Evolutionary conservation across 2,888 invertebrate genomes (phyloP).

Genomic region (Gari tellinella): DNA sequence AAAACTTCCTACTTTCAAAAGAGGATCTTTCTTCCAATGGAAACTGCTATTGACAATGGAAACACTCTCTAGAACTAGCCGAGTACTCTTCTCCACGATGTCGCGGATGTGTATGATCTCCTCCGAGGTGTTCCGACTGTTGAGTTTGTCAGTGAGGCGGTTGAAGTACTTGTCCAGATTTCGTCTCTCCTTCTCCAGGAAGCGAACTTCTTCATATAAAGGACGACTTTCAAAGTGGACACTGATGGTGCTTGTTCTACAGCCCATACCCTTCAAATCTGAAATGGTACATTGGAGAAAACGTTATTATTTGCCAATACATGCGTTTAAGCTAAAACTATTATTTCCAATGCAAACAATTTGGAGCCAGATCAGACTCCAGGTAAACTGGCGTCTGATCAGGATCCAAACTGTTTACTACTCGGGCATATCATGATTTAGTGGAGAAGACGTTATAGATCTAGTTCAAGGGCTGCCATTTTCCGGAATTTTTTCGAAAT

Average conservation of each 20-base stretch:
- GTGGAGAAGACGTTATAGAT: too few relatives aligned
- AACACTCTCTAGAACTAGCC: slow-evolving; percentile 11
- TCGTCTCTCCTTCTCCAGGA: slow-evolving; percentile 17
- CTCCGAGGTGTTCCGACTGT: slow-evolving; percentile 14
- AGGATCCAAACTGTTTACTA: too few relatives aligned
- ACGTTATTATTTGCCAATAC: too few relatives aligned
- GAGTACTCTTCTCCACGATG: slow-evolving; percentile 28
- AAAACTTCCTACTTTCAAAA: slow-evolving; percentile 45
- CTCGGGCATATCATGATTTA: too few relatives aligned
- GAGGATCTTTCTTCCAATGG: slow-evolving; percentile 5
- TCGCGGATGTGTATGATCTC: slow-evolving; percentile 32
- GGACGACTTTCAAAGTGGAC: not conserved
- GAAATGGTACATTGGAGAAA: too few relatives aligned
- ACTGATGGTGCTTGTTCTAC: slow-evolving; percentile 14
- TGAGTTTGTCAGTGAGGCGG: slow-evolving; percentile 21
- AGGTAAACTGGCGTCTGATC: too few relatives aligned
- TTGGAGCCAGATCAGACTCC: too few relatives aligned
- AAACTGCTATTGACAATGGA: slow-evolving; percentile 17
- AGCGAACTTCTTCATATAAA: slow-evolving; percentile 23
- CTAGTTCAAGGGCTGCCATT: too few relatives aligned
- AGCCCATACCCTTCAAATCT: slow-evolving; percentile 31
- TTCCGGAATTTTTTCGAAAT: too few relatives aligned
- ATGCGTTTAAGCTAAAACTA: too few relatives aligned
- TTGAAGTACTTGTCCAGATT: slow-evolving; percentile 36
- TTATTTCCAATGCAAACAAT: too few relatives aligned